Percentiles rank a stretch among this genome's conserved stretches.
phyloP scores from a whole-genome alignment of 2,888 invertebrate species.

The Polydrusus cervinus region DNA sequence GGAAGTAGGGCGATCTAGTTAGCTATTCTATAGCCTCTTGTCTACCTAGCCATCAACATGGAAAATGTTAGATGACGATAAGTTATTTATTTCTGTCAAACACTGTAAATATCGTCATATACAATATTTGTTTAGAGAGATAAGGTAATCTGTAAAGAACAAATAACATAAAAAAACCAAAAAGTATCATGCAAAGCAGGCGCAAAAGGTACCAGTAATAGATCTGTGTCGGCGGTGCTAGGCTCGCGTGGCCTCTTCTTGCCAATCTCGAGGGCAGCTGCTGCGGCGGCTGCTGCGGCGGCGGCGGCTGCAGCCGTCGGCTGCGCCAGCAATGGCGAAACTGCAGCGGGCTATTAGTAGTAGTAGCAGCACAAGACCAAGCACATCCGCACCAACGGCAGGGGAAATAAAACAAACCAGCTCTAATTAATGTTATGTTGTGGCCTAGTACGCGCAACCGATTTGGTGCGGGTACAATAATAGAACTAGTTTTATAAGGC shows the following conservation, averaged over 20 bases:
- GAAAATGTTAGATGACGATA: too few relatives aligned
- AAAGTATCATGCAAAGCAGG: constrained; percentile 55
- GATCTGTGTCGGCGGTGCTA: constrained; percentile 84
- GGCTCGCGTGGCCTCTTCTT: constrained; percentile 95
- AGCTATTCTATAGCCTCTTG: too few relatives aligned
- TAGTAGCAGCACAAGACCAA: constrained; percentile 68
- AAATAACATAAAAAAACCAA: constrained; percentile 36
- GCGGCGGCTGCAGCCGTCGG: constrained; percentile 68
- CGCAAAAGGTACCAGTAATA: constrained; percentile 91
- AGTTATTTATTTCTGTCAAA: too few relatives aligned
- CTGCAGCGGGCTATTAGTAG: constrained; percentile 73
- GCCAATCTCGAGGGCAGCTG: constrained; percentile 88
- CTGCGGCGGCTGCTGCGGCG: constrained; percentile 77
- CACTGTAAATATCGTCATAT: too few relatives aligned
- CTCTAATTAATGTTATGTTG: constrained; percentile 67
- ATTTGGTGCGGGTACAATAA: constrained; percentile 32
- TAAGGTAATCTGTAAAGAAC: constrained; percentile 35
- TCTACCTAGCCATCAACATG: too few relatives aligned
- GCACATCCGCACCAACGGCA: constrained; percentile 69
- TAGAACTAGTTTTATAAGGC: background rate
- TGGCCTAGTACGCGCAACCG: constrained; percentile 34
- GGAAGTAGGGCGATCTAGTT: too few relatives aligned
- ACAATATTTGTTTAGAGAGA: background rate
- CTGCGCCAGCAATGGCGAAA: constrained; percentile 78
- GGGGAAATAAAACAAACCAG: constrained; percentile 72